A percentile compares a stretch with the other conserved stretches of the same genome.
These are phyloP conservation scores for Trachymyrmex cornetzi DNA, from an alignment of 1,140 invertebrate species.

Conservation along the genomic window DNA sequence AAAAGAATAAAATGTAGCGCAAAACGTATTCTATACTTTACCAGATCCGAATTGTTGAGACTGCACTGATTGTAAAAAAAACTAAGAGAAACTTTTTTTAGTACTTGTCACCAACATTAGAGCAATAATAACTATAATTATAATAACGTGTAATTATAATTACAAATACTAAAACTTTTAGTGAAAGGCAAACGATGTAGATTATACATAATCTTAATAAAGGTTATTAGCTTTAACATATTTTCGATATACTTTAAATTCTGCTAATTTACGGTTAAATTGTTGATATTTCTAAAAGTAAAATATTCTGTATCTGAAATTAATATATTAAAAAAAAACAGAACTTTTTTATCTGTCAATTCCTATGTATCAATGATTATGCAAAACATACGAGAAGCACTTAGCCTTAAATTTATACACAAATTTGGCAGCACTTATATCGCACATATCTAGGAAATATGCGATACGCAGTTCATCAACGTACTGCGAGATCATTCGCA, in stretches of 20 bases:
- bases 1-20: constrained; percentile 4
- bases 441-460: not conserved
- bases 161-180: no score
- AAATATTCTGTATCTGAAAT: not conserved
- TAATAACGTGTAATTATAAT: no score
- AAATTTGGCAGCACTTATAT: not conserved
- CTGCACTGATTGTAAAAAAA: not conserved
- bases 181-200: no score
- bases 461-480: not conserved
- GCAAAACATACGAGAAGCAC: not conserved
- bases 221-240: not conserved
- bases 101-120: no score
- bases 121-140: no score
- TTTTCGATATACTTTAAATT: no score
- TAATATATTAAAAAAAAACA: not conserved
- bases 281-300: not conserved
- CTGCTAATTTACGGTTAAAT: not conserved
- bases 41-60: not conserved
- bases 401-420: constrained; percentile 4
- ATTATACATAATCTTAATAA: not conserved
- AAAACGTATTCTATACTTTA: not conserved
- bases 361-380: not conserved
- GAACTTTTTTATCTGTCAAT: not conserved
- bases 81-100: not conserved
- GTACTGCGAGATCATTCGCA: not conserved